These are phyloP conservation scores for Lepidotrigona ventralis DNA, from an alignment of 1,140 invertebrate genomes.

Conservation along the genomic window DNA sequence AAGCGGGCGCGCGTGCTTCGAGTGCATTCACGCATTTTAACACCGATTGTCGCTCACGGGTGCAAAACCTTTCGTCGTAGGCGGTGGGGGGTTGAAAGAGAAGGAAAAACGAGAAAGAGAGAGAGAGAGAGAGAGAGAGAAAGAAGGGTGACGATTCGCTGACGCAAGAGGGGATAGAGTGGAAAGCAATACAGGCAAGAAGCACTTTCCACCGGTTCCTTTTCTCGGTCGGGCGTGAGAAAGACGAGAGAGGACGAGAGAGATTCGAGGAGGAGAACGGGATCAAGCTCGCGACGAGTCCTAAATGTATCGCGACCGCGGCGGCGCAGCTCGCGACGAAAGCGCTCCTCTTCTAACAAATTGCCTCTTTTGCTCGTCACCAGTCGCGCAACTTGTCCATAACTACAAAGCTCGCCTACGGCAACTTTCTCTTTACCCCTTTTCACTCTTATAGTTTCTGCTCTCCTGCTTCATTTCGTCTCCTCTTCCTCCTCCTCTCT, in stretches of 20 bases:
- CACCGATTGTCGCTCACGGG: conserved; percentile 38
- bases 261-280: background rate
- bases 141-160: background rate
- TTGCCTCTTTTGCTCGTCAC: conserved; percentile 67
- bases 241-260: background rate
- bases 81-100: background rate
- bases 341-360: conserved; percentile 65
- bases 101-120: background rate
- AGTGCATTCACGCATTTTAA: conserved; percentile 56
- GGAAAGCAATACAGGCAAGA: conserved; percentile 15
- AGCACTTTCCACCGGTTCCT: background rate
- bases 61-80: conserved; percentile 13
- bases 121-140: no score
- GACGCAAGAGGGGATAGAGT: background rate
- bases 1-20: conserved; percentile 48
- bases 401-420: conserved; percentile 67
- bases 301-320: conserved; percentile 62
- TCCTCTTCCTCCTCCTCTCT: background rate
- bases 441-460: conserved; percentile 32
- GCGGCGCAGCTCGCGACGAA: conserved; percentile 53
- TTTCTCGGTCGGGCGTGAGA: no score
- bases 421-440: conserved; percentile 49
- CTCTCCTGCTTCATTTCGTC: conserved; percentile 10
- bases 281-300: conserved; percentile 7
- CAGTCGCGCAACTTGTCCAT: conserved; percentile 64